These are phyloP conservation scores for Agrochola litura DNA, from an alignment of 2,888 invertebrate species.

Conservation along the genomic window DNA sequence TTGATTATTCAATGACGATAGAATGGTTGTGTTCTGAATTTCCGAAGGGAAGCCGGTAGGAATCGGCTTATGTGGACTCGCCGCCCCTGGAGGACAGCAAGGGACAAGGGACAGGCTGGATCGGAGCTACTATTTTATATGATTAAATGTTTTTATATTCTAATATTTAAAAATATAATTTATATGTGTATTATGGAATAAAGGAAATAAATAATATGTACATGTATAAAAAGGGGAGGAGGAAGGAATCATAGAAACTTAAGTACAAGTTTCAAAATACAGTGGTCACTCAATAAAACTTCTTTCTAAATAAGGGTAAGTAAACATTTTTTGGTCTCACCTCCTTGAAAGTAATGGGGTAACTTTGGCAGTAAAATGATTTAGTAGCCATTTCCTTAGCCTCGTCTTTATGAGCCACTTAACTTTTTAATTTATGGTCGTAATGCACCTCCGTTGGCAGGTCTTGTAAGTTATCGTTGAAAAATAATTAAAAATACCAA, in stretches of 20 bases:
- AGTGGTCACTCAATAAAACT: slow-evolving; percentile 21
- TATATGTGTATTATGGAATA: too few species aligned
- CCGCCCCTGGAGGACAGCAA: too few species aligned
- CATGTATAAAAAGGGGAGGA: neutral
- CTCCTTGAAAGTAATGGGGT: slow-evolving; percentile 73
- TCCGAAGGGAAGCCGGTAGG: too few species aligned
- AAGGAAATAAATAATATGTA: neutral
- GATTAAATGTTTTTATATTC: too few species aligned
- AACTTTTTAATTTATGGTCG: slow-evolving; percentile 81
- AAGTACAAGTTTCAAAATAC: neutral
- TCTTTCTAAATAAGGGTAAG: slow-evolving; percentile 22
- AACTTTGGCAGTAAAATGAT: slow-evolving; percentile 81
- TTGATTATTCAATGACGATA: too few species aligned
- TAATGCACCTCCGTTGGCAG: slow-evolving; percentile 60
- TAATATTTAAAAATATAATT: too few species aligned
- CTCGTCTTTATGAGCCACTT: slow-evolving; percentile 76
- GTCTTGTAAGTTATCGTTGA: slow-evolving; percentile 28
- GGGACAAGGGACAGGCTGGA: too few species aligned
- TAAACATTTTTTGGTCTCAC: slow-evolving; percentile 66
- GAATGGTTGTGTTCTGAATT: too few species aligned
- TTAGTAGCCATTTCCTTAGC: slow-evolving; percentile 75
- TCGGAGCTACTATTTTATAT: too few species aligned
- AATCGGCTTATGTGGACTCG: too few species aligned
- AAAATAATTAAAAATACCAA: slow-evolving; percentile 53
- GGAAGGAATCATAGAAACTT: neutral